A percentile compares a stretch with the other conserved stretches of the same genome.
These are phyloP conservation scores for Threskiornis aethiopicus DNA, from an alignment of 2,797 vertebrate species.

Conservation along the genomic window DNA sequence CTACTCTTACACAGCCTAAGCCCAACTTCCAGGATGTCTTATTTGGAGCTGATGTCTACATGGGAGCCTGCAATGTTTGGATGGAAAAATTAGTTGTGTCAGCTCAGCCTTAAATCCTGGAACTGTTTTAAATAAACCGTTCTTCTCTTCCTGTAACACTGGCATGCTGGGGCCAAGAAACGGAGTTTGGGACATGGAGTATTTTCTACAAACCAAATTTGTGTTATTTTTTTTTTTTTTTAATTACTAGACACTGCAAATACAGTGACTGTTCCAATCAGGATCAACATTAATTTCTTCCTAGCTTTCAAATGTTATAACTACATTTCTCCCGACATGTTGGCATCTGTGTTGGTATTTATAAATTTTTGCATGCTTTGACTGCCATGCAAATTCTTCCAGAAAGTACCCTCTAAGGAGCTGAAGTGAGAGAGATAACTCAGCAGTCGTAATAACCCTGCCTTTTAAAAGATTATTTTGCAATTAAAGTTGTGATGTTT, in stretches of 20 bases:
- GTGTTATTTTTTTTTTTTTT: not conserved
- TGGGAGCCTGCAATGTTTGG: not conserved
- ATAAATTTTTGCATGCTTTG: conserved; percentile 52
- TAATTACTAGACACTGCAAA: not conserved
- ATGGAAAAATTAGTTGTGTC: conserved; percentile 23
- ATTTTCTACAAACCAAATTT: not conserved
- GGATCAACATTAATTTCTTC: conserved; percentile 53
- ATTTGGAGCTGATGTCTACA: not conserved
- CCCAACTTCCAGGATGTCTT: not conserved
- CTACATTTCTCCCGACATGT: conserved; percentile 30
- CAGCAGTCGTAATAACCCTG: conserved; percentile 2
- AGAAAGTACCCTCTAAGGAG: conserved; percentile 46
- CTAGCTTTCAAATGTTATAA: conserved; percentile 39
- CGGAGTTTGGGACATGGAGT: not conserved
- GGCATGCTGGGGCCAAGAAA: not conserved
- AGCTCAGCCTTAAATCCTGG: conserved; percentile 36
- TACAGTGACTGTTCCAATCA: conserved; percentile 45
- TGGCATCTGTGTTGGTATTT: conserved; percentile 65
- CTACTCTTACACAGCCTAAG: not conserved
- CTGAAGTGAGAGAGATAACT: conserved; percentile 29
- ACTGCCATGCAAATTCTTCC: conserved; percentile 46
- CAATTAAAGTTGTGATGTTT: conserved; percentile 36
- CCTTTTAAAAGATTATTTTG: conserved; percentile 26
- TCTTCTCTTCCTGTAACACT: conserved; percentile 34
- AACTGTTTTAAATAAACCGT: conserved; percentile 14